Evolutionary conservation across 2,113 vertebrate species (phyloP).

Genomic region (Dendrocopos noguchii): DNA sequence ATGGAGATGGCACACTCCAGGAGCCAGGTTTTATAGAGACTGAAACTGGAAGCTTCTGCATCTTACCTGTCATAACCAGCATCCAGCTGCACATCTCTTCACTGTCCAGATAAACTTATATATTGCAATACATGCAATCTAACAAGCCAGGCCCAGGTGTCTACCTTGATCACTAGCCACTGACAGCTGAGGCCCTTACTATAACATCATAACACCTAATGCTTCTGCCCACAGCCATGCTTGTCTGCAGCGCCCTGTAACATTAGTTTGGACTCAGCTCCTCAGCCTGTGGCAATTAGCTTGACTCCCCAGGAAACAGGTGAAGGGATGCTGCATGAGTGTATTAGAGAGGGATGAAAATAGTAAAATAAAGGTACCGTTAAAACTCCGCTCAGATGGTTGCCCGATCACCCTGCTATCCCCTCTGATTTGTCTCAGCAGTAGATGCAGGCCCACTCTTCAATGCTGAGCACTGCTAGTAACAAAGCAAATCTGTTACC

Average conservation of each 20-base stretch:
- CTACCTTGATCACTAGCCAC: accelerated
- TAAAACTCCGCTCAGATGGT: constrained; percentile 10
- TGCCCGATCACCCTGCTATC: neutral
- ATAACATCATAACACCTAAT: accelerated
- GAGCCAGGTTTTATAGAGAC: neutral
- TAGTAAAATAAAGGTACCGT: constrained; percentile 33
- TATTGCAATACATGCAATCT: neutral
- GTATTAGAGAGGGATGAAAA: neutral
- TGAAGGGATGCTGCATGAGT: neutral
- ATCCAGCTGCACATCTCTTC: neutral
- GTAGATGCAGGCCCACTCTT: neutral
- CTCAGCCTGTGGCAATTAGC: neutral
- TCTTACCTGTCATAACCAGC: neutral
- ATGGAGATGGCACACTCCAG: accelerated
- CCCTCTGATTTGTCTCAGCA: constrained; percentile 45
- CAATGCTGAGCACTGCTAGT: neutral
- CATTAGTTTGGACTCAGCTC: neutral
- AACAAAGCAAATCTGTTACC: neutral
- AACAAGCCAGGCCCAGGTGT: neutral
- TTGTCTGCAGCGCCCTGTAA: neutral
- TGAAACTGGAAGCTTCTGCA: neutral
- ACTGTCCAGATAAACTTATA: neutral
- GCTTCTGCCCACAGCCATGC: neutral
- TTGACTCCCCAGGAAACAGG: neutral
- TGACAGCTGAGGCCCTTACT: neutral